Percentiles rank a stretch among this genome's conserved stretches.
These are phyloP conservation scores for Cyrtorhinus lividipennis DNA, from an alignment of 1,140 invertebrate genomes.

Conservation along the genomic window DNA sequence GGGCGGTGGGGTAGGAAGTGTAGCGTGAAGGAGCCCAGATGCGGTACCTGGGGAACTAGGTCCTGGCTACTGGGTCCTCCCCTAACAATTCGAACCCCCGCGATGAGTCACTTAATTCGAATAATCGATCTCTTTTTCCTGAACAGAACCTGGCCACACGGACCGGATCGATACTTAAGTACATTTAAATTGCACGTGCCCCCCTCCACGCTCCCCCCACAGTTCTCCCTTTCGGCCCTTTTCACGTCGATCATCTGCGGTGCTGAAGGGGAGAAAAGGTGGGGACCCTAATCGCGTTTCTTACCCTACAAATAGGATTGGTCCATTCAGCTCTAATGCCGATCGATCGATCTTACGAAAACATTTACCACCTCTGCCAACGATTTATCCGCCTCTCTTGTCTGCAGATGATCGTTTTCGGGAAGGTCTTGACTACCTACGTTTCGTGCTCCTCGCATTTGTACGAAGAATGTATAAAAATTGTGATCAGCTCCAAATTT, in stretches of 20 bases:
- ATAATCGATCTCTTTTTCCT: not conserved
- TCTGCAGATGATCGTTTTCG: no score
- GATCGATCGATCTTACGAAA: not conserved
- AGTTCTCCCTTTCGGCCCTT: not conserved
- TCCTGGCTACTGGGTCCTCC: not conserved
- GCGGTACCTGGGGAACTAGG: not conserved
- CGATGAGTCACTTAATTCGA: not conserved
- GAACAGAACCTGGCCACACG: not conserved
- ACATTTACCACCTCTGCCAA: no score
- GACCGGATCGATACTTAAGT: not conserved
- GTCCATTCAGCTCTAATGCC: not conserved
- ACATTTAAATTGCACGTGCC: not conserved
- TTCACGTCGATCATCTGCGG: not conserved
- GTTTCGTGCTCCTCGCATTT: no score
- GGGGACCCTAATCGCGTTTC: not conserved
- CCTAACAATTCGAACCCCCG: no score
- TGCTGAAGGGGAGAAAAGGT: not conserved
- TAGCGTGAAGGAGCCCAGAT: not conserved
- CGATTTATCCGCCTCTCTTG: no score
- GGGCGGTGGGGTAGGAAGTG: not conserved
- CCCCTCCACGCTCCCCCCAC: no score
- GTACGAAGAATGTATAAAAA: no score
- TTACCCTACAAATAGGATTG: not conserved
- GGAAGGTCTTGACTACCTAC: no score
- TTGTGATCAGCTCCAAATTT: no score